Conservation (phyloP, 2,113 vertebrate species). For the Pelobates fuscus region DNA sequence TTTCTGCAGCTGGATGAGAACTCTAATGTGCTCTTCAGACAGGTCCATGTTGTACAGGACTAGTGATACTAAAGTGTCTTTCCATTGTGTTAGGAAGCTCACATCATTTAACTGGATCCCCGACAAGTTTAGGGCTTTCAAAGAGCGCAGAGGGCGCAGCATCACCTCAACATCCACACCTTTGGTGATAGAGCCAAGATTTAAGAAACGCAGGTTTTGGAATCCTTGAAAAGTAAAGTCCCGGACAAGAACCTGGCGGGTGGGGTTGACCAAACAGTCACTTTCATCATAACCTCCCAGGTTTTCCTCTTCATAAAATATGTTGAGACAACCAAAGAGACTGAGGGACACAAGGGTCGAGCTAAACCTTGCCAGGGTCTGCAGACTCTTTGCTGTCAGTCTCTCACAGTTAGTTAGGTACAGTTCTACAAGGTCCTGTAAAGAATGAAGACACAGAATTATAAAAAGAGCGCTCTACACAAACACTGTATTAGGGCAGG, state of each 20-base stretch:
- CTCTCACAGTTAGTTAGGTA: slow-evolving; percentile 91
- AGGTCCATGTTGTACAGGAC: slow-evolving; percentile 97
- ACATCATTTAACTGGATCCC: slow-evolving; percentile 82
- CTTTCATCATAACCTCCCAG: slow-evolving; percentile 82
- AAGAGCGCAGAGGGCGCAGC: slow-evolving; percentile 79
- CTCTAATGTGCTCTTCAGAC: slow-evolving; percentile 86
- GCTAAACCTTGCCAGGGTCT: slow-evolving; percentile 83
- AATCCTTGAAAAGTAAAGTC: slow-evolving; percentile 95
- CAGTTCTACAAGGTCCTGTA: slow-evolving; percentile 91
- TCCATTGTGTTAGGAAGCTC: slow-evolving; percentile 90
- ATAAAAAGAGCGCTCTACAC: too few species aligned
- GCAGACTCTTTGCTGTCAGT: slow-evolving; percentile 88
- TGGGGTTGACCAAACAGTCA: slow-evolving; percentile 78
- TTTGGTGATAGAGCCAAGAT: slow-evolving; percentile 83
- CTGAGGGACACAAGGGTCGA: slow-evolving; percentile 89
- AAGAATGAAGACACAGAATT: not conserved
- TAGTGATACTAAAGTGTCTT: slow-evolving; percentile 86
- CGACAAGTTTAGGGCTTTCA: slow-evolving; percentile 88
- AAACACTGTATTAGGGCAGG: too few species aligned
- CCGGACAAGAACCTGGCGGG: slow-evolving; percentile 79
- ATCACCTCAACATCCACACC: slow-evolving; percentile 83
- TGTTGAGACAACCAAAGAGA: slow-evolving; percentile 88
- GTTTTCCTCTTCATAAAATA: slow-evolving; percentile 87
- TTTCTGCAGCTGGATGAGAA: slow-evolving; percentile 81
- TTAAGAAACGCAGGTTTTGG: slow-evolving; percentile 85